phyloP scores from a whole-genome alignment of 1,140 invertebrate species.

The Riptortus pedestris region DNA sequence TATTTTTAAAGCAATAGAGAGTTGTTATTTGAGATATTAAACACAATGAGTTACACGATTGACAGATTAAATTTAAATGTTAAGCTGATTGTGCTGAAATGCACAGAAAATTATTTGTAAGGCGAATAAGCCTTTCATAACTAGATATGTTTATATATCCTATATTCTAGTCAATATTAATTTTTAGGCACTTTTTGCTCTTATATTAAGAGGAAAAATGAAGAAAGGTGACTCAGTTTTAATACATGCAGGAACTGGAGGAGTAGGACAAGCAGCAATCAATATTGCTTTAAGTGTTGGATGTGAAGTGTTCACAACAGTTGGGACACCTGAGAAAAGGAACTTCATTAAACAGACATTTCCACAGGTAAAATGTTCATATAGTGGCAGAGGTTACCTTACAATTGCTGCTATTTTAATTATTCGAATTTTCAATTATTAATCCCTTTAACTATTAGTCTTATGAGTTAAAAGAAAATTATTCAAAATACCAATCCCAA shows the following conservation, averaged over 20 bases:
- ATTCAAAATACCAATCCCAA: no score
- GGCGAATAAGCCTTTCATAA: no score
- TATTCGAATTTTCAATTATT: not conserved
- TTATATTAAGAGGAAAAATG: constrained; percentile 47
- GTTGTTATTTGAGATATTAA: no score
- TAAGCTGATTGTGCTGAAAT: no score
- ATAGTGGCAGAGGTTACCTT: not conserved
- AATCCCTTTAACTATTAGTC: not conserved
- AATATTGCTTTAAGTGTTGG: constrained; percentile 50
- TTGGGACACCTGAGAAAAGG: constrained; percentile 57
- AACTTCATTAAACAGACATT: constrained; percentile 54
- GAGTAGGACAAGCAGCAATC: constrained; percentile 71
- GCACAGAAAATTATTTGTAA: no score
- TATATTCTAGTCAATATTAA: no score
- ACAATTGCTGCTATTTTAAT: not conserved
- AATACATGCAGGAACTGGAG: constrained; percentile 66
- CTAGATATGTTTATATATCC: no score
- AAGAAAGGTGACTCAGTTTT: constrained; percentile 52
- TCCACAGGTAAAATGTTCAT: constrained; percentile 42
- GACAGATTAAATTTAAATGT: no score
- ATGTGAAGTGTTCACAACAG: constrained; percentile 59
- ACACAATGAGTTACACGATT: no score
- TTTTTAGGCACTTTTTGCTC: constrained; percentile 39
- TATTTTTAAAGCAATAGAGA: no score
- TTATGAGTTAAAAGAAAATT: not conserved